These are phyloP conservation scores for Poecilia velifera DNA, from an alignment of 2,797 vertebrate genomes.

Conservation along the genomic window DNA sequence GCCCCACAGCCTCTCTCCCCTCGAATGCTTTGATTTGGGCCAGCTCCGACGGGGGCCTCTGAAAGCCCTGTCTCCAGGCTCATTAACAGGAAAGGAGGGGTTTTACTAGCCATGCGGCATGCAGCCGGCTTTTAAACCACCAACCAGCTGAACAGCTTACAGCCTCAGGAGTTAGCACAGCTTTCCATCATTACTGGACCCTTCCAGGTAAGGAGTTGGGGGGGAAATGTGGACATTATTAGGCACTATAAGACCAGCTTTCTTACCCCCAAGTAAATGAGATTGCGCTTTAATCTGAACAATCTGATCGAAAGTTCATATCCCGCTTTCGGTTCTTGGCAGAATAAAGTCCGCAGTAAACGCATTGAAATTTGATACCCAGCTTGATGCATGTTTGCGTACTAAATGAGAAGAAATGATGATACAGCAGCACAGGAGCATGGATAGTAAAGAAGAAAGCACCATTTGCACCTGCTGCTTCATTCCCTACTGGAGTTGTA, in stretches of 20 bases:
- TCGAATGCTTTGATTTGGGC: constrained; percentile 71
- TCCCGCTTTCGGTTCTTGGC: neutral
- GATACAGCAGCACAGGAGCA: constrained; percentile 49
- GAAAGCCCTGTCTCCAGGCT: constrained; percentile 58
- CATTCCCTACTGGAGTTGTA: constrained; percentile 71
- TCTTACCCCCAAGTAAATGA: neutral
- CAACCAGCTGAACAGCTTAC: constrained; percentile 44
- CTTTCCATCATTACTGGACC: constrained; percentile 53
- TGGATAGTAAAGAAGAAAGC: constrained; percentile 51
- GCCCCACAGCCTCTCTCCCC: constrained; percentile 49
- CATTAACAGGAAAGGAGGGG: constrained; percentile 71
- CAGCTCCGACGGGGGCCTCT: constrained; percentile 60
- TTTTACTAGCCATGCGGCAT: constrained; percentile 71
- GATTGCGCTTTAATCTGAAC: neutral
- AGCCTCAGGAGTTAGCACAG: constrained; percentile 51
- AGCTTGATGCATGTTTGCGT: constrained; percentile 26
- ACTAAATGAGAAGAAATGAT: constrained; percentile 53
- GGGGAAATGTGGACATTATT: constrained; percentile 37
- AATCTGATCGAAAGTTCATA: neutral
- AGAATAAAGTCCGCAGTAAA: constrained; percentile 4
- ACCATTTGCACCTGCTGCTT: constrained; percentile 71
- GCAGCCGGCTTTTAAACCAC: constrained; percentile 64
- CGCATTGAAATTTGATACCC: constrained; percentile 1
- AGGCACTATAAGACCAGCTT: constrained; percentile 2
- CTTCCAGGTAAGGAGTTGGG: constrained; percentile 25